Evolutionary conservation across 2,888 invertebrate species (phyloP).

Genomic region (Patella caerulea): DNA sequence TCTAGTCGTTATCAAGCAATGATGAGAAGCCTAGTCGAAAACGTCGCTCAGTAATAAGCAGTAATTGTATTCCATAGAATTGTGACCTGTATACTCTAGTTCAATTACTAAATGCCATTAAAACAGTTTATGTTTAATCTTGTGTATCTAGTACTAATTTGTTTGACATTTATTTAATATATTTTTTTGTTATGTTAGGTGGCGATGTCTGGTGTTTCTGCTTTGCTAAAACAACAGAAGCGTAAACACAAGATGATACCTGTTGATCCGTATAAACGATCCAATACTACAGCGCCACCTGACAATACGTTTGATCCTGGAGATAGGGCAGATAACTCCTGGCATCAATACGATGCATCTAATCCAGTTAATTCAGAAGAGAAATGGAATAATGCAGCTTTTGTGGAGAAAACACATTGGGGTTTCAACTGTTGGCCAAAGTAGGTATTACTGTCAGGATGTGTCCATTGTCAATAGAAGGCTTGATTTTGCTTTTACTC

Average conservation of each 20-base stretch:
- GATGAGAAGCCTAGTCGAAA: too few relatives aligned
- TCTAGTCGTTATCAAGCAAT: too few relatives aligned
- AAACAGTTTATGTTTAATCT: too few relatives aligned
- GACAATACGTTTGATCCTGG: constrained; percentile 48
- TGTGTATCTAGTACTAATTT: too few relatives aligned
- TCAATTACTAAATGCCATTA: too few relatives aligned
- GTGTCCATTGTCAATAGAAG: too few relatives aligned
- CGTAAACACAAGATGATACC: constrained; percentile 77
- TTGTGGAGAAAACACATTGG: constrained; percentile 79
- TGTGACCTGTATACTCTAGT: too few relatives aligned
- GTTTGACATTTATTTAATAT: too few relatives aligned
- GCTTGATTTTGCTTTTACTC: too few relatives aligned
- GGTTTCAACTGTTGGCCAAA: constrained; percentile 76
- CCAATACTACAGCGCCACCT: constrained; percentile 37
- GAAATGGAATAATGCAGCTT: constrained; percentile 83
- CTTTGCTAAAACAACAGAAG: constrained; percentile 82
- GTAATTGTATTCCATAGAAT: too few relatives aligned
- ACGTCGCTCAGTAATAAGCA: too few relatives aligned
- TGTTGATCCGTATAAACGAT: constrained; percentile 74
- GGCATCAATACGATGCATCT: constrained; percentile 81
- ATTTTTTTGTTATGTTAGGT: constrained; percentile 67
- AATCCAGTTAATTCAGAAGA: constrained; percentile 77
- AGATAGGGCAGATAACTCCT: constrained; percentile 81
- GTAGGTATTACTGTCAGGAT: constrained; percentile 41
- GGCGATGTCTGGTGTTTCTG: constrained; percentile 78